Base-by-base conservation (phyloP, 2,113 vertebrate genomes). In the Bostrychus sinensis region DNA sequence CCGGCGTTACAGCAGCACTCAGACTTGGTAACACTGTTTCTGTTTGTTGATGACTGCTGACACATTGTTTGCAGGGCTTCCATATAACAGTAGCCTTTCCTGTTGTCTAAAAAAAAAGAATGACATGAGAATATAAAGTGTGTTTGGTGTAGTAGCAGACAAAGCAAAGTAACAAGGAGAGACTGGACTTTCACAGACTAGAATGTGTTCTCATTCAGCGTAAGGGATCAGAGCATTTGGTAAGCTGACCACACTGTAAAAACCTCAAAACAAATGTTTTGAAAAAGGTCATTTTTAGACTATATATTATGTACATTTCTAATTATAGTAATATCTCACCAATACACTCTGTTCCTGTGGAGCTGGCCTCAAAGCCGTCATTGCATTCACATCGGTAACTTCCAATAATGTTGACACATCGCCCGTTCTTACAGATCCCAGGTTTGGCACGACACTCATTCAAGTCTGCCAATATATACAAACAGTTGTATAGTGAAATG, bases 311-410 rank as follows among this genome's bases (percentile, higher is more conserved):
- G n/a, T n/a, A 14, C 22, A 14, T 45, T 30, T 19, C 16, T n/a
- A 32, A 36, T n/a, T 32, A 4, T 7, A n/a, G 2, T 20, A 32
- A 1, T 12, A 4, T 76, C 92, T 94, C 88, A 98, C 96, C 95
- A 0, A 94, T 93, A 56, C 96, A 98, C 77, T 96, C 94, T 0
- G 94, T 98, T 83, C 92, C 93, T 0, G 94, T 91, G 23, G 92
- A 86, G 38, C 95, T 94, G 50, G 93, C 85, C 80, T 93, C 91
- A 45, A 98, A 98, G 7, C 96, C 96, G 2, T 95, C 91, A 0
- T 94, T 94, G 67, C 96, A 98, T 50, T 95, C 93, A 2, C 96
- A 98, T 80, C 83, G 89, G 77, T 97, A 98, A 66, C 96, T 98
- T 13, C 97, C 96, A 68, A 90, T 86, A 0, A 91, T 94, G 89